Evolutionary conservation across 1,140 invertebrate species (phyloP), one percentile per base, ranked within the genome.

Genomic region (Campoletis sonorensis): DNA sequence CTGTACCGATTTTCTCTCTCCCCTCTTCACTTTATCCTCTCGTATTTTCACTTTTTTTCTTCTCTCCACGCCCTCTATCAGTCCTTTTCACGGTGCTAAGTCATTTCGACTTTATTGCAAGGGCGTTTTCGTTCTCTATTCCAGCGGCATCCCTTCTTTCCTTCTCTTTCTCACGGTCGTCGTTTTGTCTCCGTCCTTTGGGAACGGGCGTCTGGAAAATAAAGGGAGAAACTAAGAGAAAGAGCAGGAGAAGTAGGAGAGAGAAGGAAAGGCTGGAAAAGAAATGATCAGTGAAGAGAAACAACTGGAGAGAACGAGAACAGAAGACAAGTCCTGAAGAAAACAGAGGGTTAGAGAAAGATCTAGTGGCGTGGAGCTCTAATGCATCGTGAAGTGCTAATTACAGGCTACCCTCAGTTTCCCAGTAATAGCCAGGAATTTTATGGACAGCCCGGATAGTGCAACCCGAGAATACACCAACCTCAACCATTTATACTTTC

Each of bases 371-470:
- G 61, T 49, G 13, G 54, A 80, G 82, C 72, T 81, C 85, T 89
- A 89, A 90, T 90, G 89, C 89, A 91, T 90, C 89, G 87, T 89
- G 86, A 90, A 90, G 89, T 91, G 89, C 89, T 90, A 91, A 91
- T 91, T 90, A 90, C 88, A 89, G 85, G 54, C 84, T 87, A 81
- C 84, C 83, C 82, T 85, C 79, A 82, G 82, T 88, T 88, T 89
- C 85, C 87, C 84, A 76, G 87, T 86, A 89, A 88, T 88, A 86
- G 86, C 82, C 64, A 75, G 80, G 73, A 89, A 88, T 89, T 90
- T 91, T 91, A 91, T 89, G 89, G 86, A 87, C 80, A 70, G 67
- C 82, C 82, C 75, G 79, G 84, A 83, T 79, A 58, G 82, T 84
- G 81, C 81, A 84, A 40, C 18, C 8, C 16, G 54, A 58, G 73